Base-by-base conservation (phyloP, 2,888 invertebrate species). In the Drosophila flavopinicola region DNA sequence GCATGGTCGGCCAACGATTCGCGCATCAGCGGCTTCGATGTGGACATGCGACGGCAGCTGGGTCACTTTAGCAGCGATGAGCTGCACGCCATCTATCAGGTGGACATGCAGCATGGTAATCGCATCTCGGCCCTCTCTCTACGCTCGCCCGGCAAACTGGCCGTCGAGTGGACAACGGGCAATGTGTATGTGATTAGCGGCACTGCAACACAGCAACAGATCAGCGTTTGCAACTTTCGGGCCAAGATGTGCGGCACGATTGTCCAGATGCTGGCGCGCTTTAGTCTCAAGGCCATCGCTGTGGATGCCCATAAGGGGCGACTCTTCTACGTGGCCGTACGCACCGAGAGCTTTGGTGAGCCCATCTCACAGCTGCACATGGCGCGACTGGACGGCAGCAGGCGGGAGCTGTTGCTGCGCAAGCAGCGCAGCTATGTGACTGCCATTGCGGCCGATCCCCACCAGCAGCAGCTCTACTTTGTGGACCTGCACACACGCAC, bases 381-480 rank as follows among this genome's bases (percentile, higher is more conserved):
- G 13, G 90, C 92, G 0, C 90, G 92, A 6, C 91, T 94, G 35
- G 92, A 93, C 42, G 94, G 94, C 0, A 91, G 90, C 0, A 90
- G 83, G 35, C 78, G 88, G 6, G 87, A 88, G 17, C 92, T 93
- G 87, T 70, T 94, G 23, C 83, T 91, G 15, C 78, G 83, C 20
- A 83, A 61, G 60, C 88, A 1, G 66, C 91, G 9, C 59, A 83
- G 75, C 85, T 89, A 85, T 49, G 92, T 92, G 69, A 92, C 89
- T 70, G 93, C 77, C 47, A 91, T 88, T 67, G 92, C 75, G 70
- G 91, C 60, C 44, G 94, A 95, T 89, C 85, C 92, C 0, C 92
- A 93, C 77, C 92, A 92, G 80, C 92, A 93, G 72, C 89, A 93
- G 17, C 89, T 98, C 4, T 99, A 96, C 88, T 96, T 95, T 92